These are phyloP conservation scores for Chloroceryle inda DNA, from an alignment of 2,797 vertebrate species.

Conservation along the genomic window DNA sequence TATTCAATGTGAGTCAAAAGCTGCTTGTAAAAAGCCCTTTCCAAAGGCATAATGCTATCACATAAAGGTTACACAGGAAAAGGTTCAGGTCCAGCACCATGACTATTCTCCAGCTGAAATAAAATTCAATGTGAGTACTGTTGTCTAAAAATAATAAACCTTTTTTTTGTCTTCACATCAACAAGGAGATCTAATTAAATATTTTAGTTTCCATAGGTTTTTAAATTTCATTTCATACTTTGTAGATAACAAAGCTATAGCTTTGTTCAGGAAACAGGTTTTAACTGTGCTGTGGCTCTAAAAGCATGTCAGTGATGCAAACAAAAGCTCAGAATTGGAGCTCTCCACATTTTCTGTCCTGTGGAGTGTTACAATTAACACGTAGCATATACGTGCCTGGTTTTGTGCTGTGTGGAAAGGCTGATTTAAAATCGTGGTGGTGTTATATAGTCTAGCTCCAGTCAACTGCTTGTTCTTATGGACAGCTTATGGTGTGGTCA, in stretches of 20 bases:
- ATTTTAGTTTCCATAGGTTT: not conserved
- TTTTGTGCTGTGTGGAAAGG: not conserved
- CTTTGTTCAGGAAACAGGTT: not conserved
- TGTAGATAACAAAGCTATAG: not conserved
- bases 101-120: not conserved
- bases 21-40: not conserved
- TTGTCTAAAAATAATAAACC: not conserved
- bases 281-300: not conserved
- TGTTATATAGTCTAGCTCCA: not conserved
- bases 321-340: not conserved
- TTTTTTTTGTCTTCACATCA: not conserved
- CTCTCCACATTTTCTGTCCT: not conserved
- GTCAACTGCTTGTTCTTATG: not conserved
- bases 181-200: not conserved
- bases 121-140: not conserved
- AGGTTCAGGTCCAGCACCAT: not conserved
- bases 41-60: not conserved
- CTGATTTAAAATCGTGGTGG: not conserved
- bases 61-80: not conserved
- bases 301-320: not conserved
- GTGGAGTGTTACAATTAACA: not conserved
- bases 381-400: fast-evolving
- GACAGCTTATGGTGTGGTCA: not conserved
- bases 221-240: not conserved
- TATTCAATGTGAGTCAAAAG: not conserved